A percentile compares a stretch with the other conserved stretches of the same genome.
Evolutionary conservation across 2,113 vertebrate species (phyloP).

Genomic region (Geococcyx californianus): DNA sequence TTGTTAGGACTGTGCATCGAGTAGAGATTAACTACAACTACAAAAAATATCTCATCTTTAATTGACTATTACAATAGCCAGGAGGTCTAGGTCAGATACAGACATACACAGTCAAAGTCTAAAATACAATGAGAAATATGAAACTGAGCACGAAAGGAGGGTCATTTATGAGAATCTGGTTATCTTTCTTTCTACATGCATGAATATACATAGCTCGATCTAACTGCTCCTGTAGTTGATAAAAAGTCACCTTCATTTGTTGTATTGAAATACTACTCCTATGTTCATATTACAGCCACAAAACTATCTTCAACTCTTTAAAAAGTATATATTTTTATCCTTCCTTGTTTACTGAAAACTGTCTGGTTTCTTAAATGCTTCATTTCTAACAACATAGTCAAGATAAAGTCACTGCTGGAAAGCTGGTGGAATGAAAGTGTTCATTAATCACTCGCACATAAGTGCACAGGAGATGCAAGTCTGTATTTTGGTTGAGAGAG

Average conservation of each 20-base stretch:
- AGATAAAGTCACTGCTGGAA: neutral
- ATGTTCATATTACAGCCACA: neutral
- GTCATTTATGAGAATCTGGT: neutral
- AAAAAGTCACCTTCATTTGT: neutral
- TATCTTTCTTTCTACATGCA: neutral
- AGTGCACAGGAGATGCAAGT: neutral
- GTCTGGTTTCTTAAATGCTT: neutral
- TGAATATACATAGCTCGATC: neutral
- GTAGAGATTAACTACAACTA: neutral
- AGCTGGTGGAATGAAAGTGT: neutral
- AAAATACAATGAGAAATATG: neutral
- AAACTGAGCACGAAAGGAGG: neutral
- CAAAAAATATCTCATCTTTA: neutral
- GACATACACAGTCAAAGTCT: neutral
- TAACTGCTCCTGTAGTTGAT: neutral
- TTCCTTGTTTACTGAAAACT: constrained; percentile 11
- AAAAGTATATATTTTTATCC: neutral
- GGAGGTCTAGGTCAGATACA: neutral
- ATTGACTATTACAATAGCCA: neutral
- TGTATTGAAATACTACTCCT: neutral
- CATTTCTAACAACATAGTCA: neutral
- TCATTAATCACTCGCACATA: neutral
- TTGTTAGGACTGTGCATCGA: neutral
- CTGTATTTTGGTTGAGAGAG: neutral
- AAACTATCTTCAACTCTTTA: neutral